These are phyloP conservation scores for Stenodera caucasica DNA, from an alignment of 2,888 invertebrate species.

Conservation along the genomic window DNA sequence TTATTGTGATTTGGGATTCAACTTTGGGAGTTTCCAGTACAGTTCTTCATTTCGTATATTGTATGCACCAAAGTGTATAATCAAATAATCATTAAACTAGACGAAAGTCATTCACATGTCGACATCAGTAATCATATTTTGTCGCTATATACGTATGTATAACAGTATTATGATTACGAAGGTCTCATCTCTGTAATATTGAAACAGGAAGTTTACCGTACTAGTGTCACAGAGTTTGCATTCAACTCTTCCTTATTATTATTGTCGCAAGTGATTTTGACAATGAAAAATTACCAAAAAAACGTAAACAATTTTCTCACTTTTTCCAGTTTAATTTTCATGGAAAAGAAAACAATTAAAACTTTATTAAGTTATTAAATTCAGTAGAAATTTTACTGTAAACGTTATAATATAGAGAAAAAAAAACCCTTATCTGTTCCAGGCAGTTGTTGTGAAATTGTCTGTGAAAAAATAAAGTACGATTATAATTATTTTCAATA, in stretches of 20 bases:
- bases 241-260: not conserved
- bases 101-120: constrained; percentile 29
- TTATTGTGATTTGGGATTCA: too few species aligned
- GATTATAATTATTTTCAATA: not conserved
- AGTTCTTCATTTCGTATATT: constrained; percentile 6
- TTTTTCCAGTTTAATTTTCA: too few species aligned
- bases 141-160: not conserved
- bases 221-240: not conserved
- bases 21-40: too few species aligned
- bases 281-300: not conserved
- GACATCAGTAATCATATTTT: not conserved
- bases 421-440: not conserved
- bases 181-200: not conserved
- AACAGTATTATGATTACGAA: not conserved
- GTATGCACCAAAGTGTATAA: constrained; percentile 31
- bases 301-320: too few species aligned
- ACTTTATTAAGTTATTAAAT: too few species aligned
- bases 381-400: not conserved
- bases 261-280: not conserved
- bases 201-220: constrained; percentile 5
- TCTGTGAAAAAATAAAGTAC: not conserved
- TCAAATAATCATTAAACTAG: constrained; percentile 31
- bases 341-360: too few species aligned
- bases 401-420: not conserved
- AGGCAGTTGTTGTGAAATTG: not conserved